Percentiles rank a stretch among this genome's conserved stretches.
Evolutionary conservation across 2,797 vertebrate genomes (phyloP).

Genomic region (Rhyacichthys aspro): DNA sequence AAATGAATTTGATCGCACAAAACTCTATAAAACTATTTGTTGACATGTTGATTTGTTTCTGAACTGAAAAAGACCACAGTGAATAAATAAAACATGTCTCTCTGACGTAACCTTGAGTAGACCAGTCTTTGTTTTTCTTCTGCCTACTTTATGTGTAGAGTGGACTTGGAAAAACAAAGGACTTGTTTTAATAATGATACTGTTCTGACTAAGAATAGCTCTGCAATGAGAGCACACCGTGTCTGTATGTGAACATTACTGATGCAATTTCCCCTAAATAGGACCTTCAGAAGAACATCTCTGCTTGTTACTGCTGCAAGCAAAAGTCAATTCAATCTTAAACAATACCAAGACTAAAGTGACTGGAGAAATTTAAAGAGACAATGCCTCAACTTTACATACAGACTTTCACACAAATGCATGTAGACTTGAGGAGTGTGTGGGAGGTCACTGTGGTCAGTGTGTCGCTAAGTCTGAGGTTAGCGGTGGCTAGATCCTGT

Average conservation of each 20-base stretch:
- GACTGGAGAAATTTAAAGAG: no score
- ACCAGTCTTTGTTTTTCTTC: conserved; percentile 17
- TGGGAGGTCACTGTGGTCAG: conserved; percentile 69
- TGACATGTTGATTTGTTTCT: conserved; percentile 54
- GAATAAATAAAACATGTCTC: conserved; percentile 44
- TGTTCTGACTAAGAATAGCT: conserved; percentile 47
- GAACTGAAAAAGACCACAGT: conserved; percentile 47
- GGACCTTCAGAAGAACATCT: conserved; percentile 15
- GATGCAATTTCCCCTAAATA: conserved; percentile 62
- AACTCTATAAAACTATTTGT: conserved; percentile 52
- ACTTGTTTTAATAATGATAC: conserved; percentile 72
- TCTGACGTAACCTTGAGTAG: conserved; percentile 40
- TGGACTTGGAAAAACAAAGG: conserved; percentile 60
- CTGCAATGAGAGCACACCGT: conserved; percentile 48
- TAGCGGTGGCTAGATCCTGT: conserved; percentile 56
- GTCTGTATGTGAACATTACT: conserved; percentile 53
- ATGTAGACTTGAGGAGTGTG: conserved; percentile 35
- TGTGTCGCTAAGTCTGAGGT: conserved; percentile 57
- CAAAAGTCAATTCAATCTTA: neutral
- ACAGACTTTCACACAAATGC: conserved; percentile 36
- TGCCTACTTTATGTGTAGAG: conserved; percentile 24
- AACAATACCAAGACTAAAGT: no score
- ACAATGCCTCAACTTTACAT: neutral
- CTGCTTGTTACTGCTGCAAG: neutral
- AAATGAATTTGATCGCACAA: conserved; percentile 27